Conservation (phyloP, 1,140 invertebrate genomes). For the Ceratoteleas bidentatus region DNA sequence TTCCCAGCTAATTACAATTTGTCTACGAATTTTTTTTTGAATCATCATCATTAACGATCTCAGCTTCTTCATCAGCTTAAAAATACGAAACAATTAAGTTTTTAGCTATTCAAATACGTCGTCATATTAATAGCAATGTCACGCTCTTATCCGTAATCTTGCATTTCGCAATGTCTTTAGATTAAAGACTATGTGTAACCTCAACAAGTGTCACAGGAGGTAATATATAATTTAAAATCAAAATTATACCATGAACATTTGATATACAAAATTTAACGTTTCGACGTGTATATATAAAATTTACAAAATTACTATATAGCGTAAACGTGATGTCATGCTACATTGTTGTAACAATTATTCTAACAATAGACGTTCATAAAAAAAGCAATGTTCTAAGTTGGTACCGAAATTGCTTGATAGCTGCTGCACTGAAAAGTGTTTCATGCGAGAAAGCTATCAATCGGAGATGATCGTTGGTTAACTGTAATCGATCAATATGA, state of each 20-base stretch:
- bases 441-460: constrained; percentile 46
- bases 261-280: too few species aligned
- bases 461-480: constrained; percentile 22
- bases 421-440: not conserved
- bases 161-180: not conserved
- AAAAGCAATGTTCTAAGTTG: too few species aligned
- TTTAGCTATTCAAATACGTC: constrained; percentile 33
- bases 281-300: too few species aligned
- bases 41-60: constrained; percentile 41
- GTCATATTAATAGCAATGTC: constrained; percentile 11
- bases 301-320: too few species aligned
- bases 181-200: not conserved
- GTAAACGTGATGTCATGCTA: too few species aligned
- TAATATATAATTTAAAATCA: too few species aligned
- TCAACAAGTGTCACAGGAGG: too few species aligned
- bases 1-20: constrained; percentile 61
- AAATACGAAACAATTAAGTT: constrained; percentile 33
- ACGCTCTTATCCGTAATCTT: not conserved
- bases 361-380: too few species aligned
- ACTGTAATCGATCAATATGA: constrained; percentile 21
- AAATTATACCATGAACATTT: too few species aligned
- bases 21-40: constrained; percentile 35
- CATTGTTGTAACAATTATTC: too few species aligned
- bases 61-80: constrained; percentile 37
- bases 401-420: not conserved